Evolutionary conservation across 2,888 invertebrate genomes (phyloP).

Genomic region (Macaria liturata): DNA sequence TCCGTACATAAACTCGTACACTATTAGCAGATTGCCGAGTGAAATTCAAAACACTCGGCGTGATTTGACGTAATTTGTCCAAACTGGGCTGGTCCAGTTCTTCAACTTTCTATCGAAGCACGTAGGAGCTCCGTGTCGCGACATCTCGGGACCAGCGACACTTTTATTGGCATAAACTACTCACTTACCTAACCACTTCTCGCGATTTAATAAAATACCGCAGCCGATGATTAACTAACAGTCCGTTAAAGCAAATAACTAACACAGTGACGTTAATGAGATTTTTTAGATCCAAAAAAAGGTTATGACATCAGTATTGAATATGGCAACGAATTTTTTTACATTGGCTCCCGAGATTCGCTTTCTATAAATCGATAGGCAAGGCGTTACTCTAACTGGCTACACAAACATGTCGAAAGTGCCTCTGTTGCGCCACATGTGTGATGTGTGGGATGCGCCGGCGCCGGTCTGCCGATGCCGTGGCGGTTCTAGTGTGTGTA

Average conservation of each 20-base stretch:
- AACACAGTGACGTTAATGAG: conserved; percentile 43
- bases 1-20: conserved; percentile 8
- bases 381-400: conserved; percentile 65
- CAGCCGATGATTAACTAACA: conserved; percentile 21
- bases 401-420: conserved; percentile 78
- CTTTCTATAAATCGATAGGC: conserved; percentile 68
- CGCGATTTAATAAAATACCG: conserved; percentile 31
- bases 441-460: conserved; percentile 80
- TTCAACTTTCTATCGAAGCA: conserved; percentile 76
- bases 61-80: conserved; percentile 59
- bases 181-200: conserved; percentile 36
- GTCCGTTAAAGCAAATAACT: conserved; percentile 33
- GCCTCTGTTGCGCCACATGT: conserved; percentile 79
- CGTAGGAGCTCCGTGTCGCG: conserved; percentile 61
- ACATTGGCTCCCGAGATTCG: conserved; percentile 54
- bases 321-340: conserved; percentile 45
- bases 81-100: conserved; percentile 73
- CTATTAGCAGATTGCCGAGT: conserved; percentile 38
- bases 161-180: conserved; percentile 44
- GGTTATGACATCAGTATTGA: conserved; percentile 49
- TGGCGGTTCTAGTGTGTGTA: conserved; percentile 56
- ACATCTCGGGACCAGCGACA: conserved; percentile 55
- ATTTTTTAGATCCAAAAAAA: conserved; percentile 39
- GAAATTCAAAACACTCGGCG: conserved; percentile 59
- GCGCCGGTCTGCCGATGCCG: conserved; percentile 59